Evolutionary conservation across 2,113 vertebrate genomes (phyloP), one percentile per base, ranked within the genome.

Genomic region (Chionodraco myersi): DNA sequence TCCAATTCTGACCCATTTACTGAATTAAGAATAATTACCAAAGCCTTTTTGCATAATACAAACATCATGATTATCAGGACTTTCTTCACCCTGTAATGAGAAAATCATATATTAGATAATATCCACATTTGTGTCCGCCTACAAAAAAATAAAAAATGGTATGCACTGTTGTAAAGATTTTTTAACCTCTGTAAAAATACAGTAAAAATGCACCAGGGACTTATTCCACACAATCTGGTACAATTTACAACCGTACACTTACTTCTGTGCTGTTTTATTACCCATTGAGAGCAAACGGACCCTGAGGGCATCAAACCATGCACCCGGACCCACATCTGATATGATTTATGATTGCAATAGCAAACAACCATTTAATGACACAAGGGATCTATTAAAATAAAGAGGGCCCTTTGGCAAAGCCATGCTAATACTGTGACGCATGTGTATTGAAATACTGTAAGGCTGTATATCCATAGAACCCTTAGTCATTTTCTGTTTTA

Each of bases 261-360:
- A 16, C 13, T 57, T 41, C 64, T 53, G 45, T 48, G 47, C 9
- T 36, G 59, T 62, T 51, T 41, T 41, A 41, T 41, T 41, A 9
- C 36, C 30, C 23, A 57, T 36, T 48, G 59, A 62, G 74, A 79
- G 54, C 72, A 73, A 83, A 84, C 16, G 3, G 34, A 63, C 6
- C 81, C 86, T 65, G 0, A 10, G 4, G 83, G 2, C 72, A 67
- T 71, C 61, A 68, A 18, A 83, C 41, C 61, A 21, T 21, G 21
- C 4, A 47, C 58, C 51, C 45, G 9, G 72, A 80, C 73, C 5
- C 66, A 62, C 74, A 69, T 56, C 62, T 77, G 62, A 16, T 23
- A 36, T 62, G 84, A 88, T 77, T 58, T 57, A 86, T 82, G 64
- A 75, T 26, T 6, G 16, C 49, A 77, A 68, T 70, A 45, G 18